Evolutionary conservation across 2,113 vertebrate species (phyloP).

Genomic region (Speoplatyrhinus poulsoni): DNA sequence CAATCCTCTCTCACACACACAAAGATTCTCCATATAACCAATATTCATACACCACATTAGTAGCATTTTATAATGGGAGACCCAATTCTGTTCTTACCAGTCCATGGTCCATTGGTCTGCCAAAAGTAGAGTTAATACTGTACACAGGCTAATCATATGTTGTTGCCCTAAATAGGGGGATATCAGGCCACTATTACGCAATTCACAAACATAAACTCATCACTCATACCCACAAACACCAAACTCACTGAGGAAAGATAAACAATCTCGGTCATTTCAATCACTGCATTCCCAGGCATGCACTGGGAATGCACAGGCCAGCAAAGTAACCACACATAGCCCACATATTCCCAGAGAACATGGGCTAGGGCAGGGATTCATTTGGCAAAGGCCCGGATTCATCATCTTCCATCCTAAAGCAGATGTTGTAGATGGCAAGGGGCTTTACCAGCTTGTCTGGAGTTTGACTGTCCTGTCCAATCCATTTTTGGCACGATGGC

Average conservation of each 20-base stretch:
- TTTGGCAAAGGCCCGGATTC: not conserved
- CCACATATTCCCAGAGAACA: constrained; percentile 9
- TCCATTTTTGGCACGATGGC: not conserved
- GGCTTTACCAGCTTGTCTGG: not conserved
- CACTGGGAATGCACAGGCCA: not conserved
- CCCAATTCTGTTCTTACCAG: constrained; percentile 23
- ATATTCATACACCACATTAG: constrained; percentile 36
- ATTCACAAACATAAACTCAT: constrained; percentile 5
- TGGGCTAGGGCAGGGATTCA: constrained; percentile 14
- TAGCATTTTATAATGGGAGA: constrained; percentile 6
- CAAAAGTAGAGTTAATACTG: constrained; percentile 33
- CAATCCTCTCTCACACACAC: constrained; percentile 33
- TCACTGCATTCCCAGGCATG: constrained; percentile 15
- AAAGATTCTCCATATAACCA: constrained; percentile 8
- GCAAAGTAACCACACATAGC: constrained; percentile 31
- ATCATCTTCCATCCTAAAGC: constrained; percentile 1
- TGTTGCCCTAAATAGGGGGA: constrained; percentile 33
- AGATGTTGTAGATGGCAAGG: not conserved
- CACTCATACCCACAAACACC: not conserved
- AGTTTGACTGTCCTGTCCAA: not conserved
- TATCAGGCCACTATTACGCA: not conserved
- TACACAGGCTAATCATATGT: constrained; percentile 48
- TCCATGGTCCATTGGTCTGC: constrained; percentile 9
- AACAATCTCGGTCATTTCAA: constrained; percentile 10
- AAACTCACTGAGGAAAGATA: not conserved